Evolutionary conservation across 2,113 vertebrate genomes (phyloP).

Genomic region (Salvelinus sp.): DNA sequence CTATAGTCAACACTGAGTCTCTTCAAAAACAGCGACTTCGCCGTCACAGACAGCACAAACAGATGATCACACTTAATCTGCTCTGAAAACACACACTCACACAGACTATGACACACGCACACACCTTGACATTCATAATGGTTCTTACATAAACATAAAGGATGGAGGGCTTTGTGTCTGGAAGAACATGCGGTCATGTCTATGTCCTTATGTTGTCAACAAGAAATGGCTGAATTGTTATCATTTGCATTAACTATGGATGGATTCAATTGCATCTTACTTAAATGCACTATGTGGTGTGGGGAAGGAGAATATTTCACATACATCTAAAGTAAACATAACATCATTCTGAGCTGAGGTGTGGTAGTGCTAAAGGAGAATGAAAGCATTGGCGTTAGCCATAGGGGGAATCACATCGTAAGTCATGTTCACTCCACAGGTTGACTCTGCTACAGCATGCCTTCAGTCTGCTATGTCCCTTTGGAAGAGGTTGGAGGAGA

Average conservation of each 20-base stretch:
- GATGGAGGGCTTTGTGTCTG: background rate
- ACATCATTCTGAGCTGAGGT: slow-evolving; percentile 31
- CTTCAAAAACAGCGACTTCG: slow-evolving; percentile 66
- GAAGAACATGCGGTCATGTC: too few relatives aligned
- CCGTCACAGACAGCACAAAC: slow-evolving; percentile 66
- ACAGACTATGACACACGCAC: slow-evolving; percentile 6
- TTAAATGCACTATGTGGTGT: too few relatives aligned
- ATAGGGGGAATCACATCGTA: background rate
- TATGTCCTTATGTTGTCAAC: too few relatives aligned
- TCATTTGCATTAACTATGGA: too few relatives aligned
- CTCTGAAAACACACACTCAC: slow-evolving; percentile 43
- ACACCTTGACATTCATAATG: slow-evolving; percentile 23
- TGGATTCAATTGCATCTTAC: too few relatives aligned
- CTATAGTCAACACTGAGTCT: slow-evolving; percentile 63
- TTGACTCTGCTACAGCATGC: background rate
- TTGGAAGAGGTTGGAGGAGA: background rate
- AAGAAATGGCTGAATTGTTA: slow-evolving; percentile 3
- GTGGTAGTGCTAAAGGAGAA: slow-evolving; percentile 16
- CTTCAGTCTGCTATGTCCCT: background rate
- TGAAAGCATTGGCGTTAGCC: slow-evolving; percentile 24
- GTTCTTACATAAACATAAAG: background rate
- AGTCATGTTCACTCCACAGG: background rate
- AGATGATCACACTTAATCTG: slow-evolving; percentile 64
- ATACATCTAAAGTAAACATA: slow-evolving; percentile 27
- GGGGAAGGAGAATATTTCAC: slow-evolving; percentile 26